phyloP scores from a whole-genome alignment of 2,888 invertebrate species.

The Drosophila lutescens region DNA sequence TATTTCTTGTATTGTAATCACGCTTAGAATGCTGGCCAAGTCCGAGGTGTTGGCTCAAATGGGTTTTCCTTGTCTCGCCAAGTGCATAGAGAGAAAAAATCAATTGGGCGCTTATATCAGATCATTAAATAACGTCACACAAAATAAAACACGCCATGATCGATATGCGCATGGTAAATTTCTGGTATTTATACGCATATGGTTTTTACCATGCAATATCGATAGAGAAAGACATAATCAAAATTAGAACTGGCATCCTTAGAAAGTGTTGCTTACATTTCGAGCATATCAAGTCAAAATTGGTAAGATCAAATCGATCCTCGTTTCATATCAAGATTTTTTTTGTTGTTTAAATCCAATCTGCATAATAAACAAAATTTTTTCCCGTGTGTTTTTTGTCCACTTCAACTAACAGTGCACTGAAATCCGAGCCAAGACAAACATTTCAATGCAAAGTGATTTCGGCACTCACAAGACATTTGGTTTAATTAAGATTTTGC shows the following conservation, averaged over 20 bases:
- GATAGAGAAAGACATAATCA: too few species aligned
- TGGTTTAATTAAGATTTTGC: constrained; percentile 31
- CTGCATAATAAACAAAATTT: background rate
- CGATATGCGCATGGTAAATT: too few species aligned
- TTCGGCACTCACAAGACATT: constrained; percentile 21
- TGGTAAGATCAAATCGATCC: too few species aligned
- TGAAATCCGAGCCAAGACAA: constrained; percentile 16
- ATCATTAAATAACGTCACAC: background rate
- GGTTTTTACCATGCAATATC: too few species aligned
- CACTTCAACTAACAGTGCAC: constrained; percentile 9
- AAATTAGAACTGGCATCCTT: too few species aligned
- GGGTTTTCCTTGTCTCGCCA: constrained; percentile 18
- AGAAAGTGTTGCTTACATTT: too few species aligned
- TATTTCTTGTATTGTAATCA: constrained; percentile 59
- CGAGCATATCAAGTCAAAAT: too few species aligned
- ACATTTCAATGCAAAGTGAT: constrained; percentile 23
- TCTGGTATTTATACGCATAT: too few species aligned
- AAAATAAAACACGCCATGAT: too few species aligned
- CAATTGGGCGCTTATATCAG: background rate
- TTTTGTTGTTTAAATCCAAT: background rate
- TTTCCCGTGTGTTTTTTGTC: background rate
- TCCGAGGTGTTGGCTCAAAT: constrained; percentile 26
- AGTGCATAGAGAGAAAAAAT: background rate
- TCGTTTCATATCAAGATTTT: too few species aligned
- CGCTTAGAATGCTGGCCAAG: constrained; percentile 54